Evolutionary conservation across 2,797 vertebrate species (phyloP), one percentile per base, ranked within the genome.

Genomic region (Etheostoma perlongum): DNA sequence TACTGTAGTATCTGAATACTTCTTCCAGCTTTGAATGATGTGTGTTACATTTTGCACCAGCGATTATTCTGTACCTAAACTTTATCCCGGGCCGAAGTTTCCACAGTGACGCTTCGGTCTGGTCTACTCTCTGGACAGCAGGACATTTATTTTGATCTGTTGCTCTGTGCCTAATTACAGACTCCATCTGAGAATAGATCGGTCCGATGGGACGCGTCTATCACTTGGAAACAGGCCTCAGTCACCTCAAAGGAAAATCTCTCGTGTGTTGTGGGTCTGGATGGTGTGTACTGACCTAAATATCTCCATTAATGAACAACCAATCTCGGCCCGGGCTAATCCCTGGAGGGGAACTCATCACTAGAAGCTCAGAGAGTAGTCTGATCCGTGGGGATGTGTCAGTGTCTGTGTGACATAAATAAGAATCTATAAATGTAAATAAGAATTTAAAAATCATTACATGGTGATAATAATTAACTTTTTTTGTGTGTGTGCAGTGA

Each of bases 181-280:
- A 62, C 46, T 10, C 25, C 69, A 48, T 0, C 48, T 64, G 71
- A 74, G 68, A 59, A 61, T 59, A 72, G 18, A 49, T 46, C 2
- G 6, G 18, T 40, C 78, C 74, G 6, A 5, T 19, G 72, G 79
- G 81, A 72, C 4, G 0, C 9, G 74, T 60, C 69, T 83, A 84
- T 74, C 55, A 49, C 81, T 57, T 89, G 83, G 70, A 76, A 78
- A 80, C 76, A 65, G 59, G 2, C 66, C 33, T 61, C 33, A 30
- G 33, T 58, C 18, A 2, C 66, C 71, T 74, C 77, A 63, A 15
- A 48, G 67, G 42, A n/a, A 23, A 6, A 48, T 30, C 16, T 52
- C 19, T 23, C 5, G n/a, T 18, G 5, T 19, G 25, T 76, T 57
- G 9, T 63, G 73, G 68, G 58, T 76, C 65, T 74, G 58, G 47